Evolutionary conservation across 2,888 invertebrate species (phyloP), one percentile per base, ranked within the genome.

Genomic region (Melieria omissa): DNA sequence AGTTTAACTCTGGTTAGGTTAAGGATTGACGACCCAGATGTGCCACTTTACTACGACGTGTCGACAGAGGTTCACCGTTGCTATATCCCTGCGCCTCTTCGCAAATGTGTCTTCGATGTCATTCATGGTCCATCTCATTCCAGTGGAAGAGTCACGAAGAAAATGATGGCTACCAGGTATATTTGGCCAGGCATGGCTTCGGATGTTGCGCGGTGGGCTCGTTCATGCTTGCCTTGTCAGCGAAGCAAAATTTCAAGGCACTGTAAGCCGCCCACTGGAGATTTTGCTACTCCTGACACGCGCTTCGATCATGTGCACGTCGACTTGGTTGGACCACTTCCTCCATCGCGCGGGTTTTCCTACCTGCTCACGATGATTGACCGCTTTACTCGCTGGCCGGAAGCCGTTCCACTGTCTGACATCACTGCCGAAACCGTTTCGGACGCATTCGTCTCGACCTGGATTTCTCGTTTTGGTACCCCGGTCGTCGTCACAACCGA

Each of bases 121-220:
- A 14, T 63, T 5, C 63, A 63, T 46, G 29, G 49, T 29, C 63
- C 49, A 12, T 46, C 63, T 12, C 63, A 63, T 47, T 47, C 41
- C 16, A 41, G 45, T 49, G 64, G 49, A 14, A 49, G 29, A 14
- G n/a, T 52, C 12, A 49, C 64, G 16, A 8, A 41, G 14, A n/a
- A 29, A 64, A 64, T 63, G 49, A 16, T 63, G n/a, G 29, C 49
- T 49, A 14, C 47, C 14, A 47, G 52, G 9, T 61, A 44, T 12
- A 41, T 64, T 41, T 64, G 52, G 64, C 49, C 49, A 49, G 49
- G 41, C 41, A 64, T 49, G 64, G 49, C 49, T 49, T 49, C 47
- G 7, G 41, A 64, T 29, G 47, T 47, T 41, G 52, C 47, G 41
- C 10, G 52, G 10, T 64, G 47, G 49, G 64, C 52, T 64, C 52